phyloP scores from a whole-genome alignment of 2,113 vertebrate genomes.

The Emydocephalus ijimae region DNA sequence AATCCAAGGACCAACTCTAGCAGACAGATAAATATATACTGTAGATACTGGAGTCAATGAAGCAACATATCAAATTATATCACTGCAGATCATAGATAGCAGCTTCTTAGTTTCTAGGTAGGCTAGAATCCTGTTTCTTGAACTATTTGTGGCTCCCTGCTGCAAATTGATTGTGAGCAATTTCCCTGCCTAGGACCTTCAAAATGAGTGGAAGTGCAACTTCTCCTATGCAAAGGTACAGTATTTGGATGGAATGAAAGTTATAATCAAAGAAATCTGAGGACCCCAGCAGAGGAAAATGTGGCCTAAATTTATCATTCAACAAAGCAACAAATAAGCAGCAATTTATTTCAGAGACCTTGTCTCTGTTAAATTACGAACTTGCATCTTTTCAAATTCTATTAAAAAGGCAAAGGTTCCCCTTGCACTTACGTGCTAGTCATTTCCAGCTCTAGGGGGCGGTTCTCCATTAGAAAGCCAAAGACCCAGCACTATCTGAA shows the following conservation, averaged over 20 bases:
- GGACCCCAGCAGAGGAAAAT: neutral
- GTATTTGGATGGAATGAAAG: neutral
- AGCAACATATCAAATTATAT: neutral
- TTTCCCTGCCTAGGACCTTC: neutral
- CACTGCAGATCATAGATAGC: neutral
- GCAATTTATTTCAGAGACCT: neutral
- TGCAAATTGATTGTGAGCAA: neutral
- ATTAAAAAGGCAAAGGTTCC: no score
- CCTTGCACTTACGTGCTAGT: no score
- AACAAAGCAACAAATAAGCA: neutral
- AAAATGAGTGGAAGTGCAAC: neutral
- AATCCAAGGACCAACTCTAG: neutral
- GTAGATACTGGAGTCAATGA: neutral
- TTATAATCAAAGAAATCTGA: neutral
- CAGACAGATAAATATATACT: neutral
- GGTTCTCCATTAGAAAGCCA: no score
- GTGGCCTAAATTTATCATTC: neutral
- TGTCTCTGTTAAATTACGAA: neutral
- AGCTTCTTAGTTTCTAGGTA: neutral
- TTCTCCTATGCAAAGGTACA: neutral
- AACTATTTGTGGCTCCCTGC: neutral
- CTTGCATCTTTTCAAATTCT: neutral
- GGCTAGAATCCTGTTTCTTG: neutral
- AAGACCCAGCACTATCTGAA: no score
- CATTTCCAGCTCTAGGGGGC: no score